Conservation (phyloP, 2,888 invertebrate species). For the Meteorus cinctellus region DNA sequence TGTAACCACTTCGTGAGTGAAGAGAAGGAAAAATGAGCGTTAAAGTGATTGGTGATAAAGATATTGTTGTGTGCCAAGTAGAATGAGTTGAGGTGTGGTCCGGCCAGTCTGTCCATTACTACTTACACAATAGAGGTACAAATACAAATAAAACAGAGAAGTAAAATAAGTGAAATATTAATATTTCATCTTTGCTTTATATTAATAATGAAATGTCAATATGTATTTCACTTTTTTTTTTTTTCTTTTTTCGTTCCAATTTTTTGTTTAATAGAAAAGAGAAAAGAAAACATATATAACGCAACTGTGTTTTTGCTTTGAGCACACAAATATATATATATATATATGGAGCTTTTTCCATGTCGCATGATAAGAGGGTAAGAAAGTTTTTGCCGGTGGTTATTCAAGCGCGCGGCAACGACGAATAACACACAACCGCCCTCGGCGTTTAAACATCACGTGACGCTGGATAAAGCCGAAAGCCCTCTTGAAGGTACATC, state of each 20-base stretch:
- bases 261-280: not conserved
- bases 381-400: slow-evolving; percentile 30
- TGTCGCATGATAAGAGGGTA: slow-evolving; percentile 14
- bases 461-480: slow-evolving; percentile 3
- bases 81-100: slow-evolving; percentile 29
- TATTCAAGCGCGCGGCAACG: slow-evolving; percentile 24
- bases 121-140: slow-evolving; percentile 2
- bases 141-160: not conserved
- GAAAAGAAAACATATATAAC: not conserved
- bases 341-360: not conserved
- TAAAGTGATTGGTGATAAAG: slow-evolving; percentile 13
- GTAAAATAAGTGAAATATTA: not conserved
- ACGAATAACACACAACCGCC: slow-evolving; percentile 18
- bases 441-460: slow-evolving; percentile 30
- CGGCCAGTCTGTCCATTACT: slow-evolving; percentile 13
- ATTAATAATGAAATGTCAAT: not conserved
- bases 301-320: not conserved
- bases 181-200: not conserved
- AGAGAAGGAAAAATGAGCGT: not conserved
- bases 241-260: not conserved
- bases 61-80: slow-evolving; percentile 8
- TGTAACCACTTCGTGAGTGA: not conserved
- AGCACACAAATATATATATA: not conserved
- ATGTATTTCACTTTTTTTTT: not conserved
- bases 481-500: slow-evolving; percentile 8